Conservation (phyloP, 2,888 invertebrate species). For the Lycophotia porphyrea region DNA sequence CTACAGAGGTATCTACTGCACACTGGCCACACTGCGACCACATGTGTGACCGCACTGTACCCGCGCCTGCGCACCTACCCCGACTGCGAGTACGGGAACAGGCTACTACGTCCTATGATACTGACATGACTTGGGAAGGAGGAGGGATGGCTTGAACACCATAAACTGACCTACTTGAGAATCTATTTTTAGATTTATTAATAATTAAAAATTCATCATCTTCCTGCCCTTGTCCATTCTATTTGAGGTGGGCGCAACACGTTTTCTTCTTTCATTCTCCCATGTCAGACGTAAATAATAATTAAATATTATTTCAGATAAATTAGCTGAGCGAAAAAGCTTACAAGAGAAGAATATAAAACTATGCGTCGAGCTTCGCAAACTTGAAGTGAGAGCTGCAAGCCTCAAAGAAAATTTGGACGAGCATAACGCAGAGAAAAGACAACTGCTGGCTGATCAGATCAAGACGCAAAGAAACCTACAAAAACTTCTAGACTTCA, state of each 20-base stretch:
- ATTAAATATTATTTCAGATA: constrained; percentile 76
- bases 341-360: constrained; percentile 87
- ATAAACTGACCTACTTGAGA: not conserved
- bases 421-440: constrained; percentile 86
- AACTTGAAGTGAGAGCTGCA: constrained; percentile 85
- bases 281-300: not conserved
- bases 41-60: not conserved
- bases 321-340: constrained; percentile 84
- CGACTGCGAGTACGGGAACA: not conserved
- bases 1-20: constrained; percentile 69
- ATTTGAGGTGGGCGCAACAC: too few species aligned
- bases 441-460: constrained; percentile 85
- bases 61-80: constrained; percentile 7
- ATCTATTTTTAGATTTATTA: not conserved
- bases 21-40: too few species aligned
- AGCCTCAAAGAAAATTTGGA: constrained; percentile 85
- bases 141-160: not conserved
- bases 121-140: not conserved
- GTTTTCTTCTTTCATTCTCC: not conserved
- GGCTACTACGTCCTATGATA: not conserved
- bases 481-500: constrained; percentile 87
- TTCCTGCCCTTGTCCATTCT: too few species aligned
- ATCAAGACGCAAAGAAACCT: constrained; percentile 87
- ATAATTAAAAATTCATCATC: not conserved
- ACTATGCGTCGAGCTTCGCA: constrained; percentile 84